Conservation (phyloP, 2,113 vertebrate genomes). For the Dicentrarchus labrax region DNA sequence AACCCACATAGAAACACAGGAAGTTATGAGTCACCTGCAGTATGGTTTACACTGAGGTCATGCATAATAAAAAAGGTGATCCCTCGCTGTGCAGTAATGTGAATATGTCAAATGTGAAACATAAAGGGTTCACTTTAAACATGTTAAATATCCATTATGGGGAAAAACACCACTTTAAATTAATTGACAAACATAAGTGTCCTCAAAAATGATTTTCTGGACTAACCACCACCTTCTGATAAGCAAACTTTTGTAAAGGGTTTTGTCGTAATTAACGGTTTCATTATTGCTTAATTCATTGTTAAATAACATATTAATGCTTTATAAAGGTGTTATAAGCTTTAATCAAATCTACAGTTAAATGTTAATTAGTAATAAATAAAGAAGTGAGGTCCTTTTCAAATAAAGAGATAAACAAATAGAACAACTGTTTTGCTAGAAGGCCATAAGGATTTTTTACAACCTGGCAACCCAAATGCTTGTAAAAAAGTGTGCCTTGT, state of each 20-base stretch:
- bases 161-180: background rate
- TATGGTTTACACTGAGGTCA: background rate
- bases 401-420: too few species aligned
- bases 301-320: background rate
- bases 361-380: too few species aligned
- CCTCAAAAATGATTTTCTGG: too few species aligned
- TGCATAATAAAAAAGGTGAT: background rate
- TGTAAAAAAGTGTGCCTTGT: background rate
- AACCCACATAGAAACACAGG: background rate
- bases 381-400: too few species aligned
- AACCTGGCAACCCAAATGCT: too few species aligned
- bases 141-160: background rate
- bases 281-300: background rate
- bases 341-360: too few species aligned
- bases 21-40: constrained; percentile 10
- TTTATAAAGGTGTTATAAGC: background rate
- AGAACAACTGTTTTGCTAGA: too few species aligned
- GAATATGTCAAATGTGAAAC: background rate
- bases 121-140: background rate
- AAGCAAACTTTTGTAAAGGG: background rate
- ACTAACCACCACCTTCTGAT: background rate
- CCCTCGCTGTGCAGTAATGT: background rate
- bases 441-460: too few species aligned
- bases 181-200: too few species aligned
- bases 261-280: background rate